Conservation (phyloP, 2,113 vertebrate species). For the Antidorcas marsupialis region DNA sequence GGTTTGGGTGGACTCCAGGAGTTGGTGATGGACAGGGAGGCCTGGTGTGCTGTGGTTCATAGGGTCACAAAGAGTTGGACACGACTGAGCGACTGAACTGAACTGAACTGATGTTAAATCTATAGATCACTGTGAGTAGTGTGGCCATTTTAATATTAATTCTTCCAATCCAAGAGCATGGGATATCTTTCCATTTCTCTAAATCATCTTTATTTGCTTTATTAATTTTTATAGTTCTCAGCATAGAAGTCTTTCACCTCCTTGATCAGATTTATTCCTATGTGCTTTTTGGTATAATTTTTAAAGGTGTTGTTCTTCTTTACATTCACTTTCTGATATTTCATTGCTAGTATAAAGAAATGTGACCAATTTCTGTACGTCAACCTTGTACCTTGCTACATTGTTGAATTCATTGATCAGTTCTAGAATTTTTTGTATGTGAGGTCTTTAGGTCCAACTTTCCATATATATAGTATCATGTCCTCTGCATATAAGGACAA, state of each 20-base stretch:
- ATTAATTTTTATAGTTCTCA: neutral
- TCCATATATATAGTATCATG: neutral
- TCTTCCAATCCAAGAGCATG: neutral
- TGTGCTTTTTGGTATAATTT: neutral
- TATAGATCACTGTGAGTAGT: neutral
- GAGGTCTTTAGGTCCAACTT: neutral
- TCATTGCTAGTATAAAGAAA: neutral
- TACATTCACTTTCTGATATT: neutral
- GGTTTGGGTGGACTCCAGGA: too few relatives aligned
- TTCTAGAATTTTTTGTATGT: neutral
- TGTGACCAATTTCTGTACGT: neutral
- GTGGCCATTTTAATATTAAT: neutral
- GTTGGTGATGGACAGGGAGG: too few relatives aligned
- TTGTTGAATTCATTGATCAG: neutral
- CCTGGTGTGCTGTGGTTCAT: fast-evolving
- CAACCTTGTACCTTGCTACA: neutral
- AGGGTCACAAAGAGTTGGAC: too few relatives aligned
- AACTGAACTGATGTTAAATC: neutral
- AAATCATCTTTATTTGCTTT: neutral
- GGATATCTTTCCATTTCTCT: neutral
- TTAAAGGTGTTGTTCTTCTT: neutral
- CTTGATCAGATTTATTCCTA: neutral
- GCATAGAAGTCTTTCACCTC: neutral
- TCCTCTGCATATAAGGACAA: neutral
- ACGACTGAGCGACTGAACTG: too few relatives aligned